Percentiles rank a stretch among this genome's conserved stretches.
These are phyloP conservation scores for Xestia xanthographa DNA, from an alignment of 2,888 invertebrate genomes.

Conservation along the genomic window DNA sequence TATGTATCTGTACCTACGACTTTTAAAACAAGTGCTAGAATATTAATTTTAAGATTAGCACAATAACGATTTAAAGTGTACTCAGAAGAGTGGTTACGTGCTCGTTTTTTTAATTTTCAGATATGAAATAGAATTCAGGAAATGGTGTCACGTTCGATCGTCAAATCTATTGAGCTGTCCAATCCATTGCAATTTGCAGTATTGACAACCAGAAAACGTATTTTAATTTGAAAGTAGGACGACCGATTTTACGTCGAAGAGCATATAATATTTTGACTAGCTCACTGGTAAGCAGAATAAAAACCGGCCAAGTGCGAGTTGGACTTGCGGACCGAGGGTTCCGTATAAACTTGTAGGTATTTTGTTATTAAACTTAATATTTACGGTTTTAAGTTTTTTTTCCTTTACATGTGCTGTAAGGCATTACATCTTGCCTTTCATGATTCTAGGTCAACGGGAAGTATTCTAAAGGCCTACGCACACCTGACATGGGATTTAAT, in stretches of 20 bases:
- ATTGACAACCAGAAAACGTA: background rate
- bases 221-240: background rate
- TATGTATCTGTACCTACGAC: too few relatives aligned
- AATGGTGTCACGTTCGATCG: slow-evolving; percentile 52
- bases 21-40: background rate
- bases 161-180: slow-evolving; percentile 56
- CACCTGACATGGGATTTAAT: too few relatives aligned
- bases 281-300: background rate
- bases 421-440: too few relatives aligned
- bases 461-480: too few relatives aligned
- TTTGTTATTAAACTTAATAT: too few relatives aligned
- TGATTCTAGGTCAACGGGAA: too few relatives aligned
- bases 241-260: background rate
- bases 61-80: slow-evolving; percentile 23
- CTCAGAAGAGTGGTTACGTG: slow-evolving; percentile 47
- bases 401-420: too few relatives aligned
- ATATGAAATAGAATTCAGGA: slow-evolving; percentile 46
- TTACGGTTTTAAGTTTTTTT: too few relatives aligned
- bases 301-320: background rate
- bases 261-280: background rate
- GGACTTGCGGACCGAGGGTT: too few relatives aligned
- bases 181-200: slow-evolving; percentile 36
- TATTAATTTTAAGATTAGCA: slow-evolving; percentile 27
- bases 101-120: slow-evolving; percentile 54
- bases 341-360: too few relatives aligned